A percentile compares a stretch with the other conserved stretches of the same genome.
These are phyloP conservation scores for Melanotaenia maccullochi DNA, from an alignment of 2,797 vertebrate genomes.

Conservation along the genomic window DNA sequence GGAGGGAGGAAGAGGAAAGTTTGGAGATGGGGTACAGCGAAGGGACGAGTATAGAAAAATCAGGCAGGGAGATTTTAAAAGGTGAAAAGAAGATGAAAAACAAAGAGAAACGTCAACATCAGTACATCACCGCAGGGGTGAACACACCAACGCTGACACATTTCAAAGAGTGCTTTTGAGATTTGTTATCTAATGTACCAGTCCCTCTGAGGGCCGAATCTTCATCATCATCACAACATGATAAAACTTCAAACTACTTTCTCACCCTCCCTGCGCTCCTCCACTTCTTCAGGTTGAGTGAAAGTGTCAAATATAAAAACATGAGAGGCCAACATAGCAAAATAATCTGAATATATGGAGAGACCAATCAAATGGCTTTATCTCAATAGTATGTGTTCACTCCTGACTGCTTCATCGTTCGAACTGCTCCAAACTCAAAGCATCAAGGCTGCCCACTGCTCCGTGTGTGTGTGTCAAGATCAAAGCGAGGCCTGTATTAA, in stretches of 20 bases:
- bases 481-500: slow-evolving; percentile 81
- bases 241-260: slow-evolving; percentile 46
- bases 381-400: slow-evolving; percentile 8
- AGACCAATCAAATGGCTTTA: slow-evolving; percentile 4
- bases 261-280: slow-evolving; percentile 22
- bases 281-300: slow-evolving; percentile 18
- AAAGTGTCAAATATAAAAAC: slow-evolving; percentile 22
- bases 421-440: slow-evolving; percentile 52
- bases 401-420: slow-evolving; percentile 26
- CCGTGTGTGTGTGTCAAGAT: slow-evolving; percentile 58
- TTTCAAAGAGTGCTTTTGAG: slow-evolving; percentile 48
- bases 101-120: slow-evolving; percentile 26
- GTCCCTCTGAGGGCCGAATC: slow-evolving; percentile 46
- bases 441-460: slow-evolving; percentile 59
- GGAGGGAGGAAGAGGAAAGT: slow-evolving; percentile 24
- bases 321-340: slow-evolving; percentile 3
- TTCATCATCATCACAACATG: slow-evolving; percentile 41
- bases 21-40: slow-evolving; percentile 40
- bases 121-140: slow-evolving; percentile 19
- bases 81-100: slow-evolving; percentile 44
- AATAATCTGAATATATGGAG: slow-evolving; percentile 3
- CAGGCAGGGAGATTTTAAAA: slow-evolving; percentile 28
- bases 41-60: slow-evolving; percentile 33
- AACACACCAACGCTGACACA: slow-evolving; percentile 6
- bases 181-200: slow-evolving; percentile 47